Base-by-base conservation (phyloP, 2,113 vertebrate genomes). In the Megatriorchis doriae region DNA sequence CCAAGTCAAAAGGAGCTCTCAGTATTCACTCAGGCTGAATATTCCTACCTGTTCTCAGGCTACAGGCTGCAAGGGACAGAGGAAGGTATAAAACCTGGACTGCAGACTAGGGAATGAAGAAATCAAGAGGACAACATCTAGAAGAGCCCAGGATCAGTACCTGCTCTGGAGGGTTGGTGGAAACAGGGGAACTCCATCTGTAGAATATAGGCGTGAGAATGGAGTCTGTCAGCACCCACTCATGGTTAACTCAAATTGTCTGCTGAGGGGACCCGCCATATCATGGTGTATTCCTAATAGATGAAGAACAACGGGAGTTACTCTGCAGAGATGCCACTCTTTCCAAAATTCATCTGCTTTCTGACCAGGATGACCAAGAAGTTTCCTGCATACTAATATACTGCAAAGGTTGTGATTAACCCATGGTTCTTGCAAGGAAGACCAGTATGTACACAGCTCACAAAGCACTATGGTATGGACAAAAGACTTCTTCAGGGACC, bases 111-210 rank as follows among this genome's bases (percentile, higher is more conserved):
- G 77, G 83, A 92, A 78, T 7, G 62, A 94, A 7, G 13, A 91
- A 96, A 90, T 86, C 36, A 82, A 78, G 75, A 92, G 53, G 59
- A 96, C 52, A 90, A 90, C 71, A 88, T 50, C 95, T 88, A 73
- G 42, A 92, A 67, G 74, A 94, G 55, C 19, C 83, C 68, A 89
- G 91, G 84, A 89, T 55, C 78, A 93, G 87, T 87, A 96, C 78
- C 91, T 96, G 84, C 95, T 95, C 94, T 95, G 94, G 53, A 93
- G 70, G 84, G 61, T 19, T 95, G 84, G 74, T 61, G 53, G 73
- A 93, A 97, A 95, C 89, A 96, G 61, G 81, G 83, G 27, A 89
- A 93, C 78, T 91, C 94, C 91, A 96, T 87, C 90, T 91, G 87
- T 52, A 91, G 84, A 93, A 68, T 81, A 94, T 8, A 95, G 84